phyloP scores from a whole-genome alignment of 2,797 vertebrate species.

The Peromyscus attwateri region DNA sequence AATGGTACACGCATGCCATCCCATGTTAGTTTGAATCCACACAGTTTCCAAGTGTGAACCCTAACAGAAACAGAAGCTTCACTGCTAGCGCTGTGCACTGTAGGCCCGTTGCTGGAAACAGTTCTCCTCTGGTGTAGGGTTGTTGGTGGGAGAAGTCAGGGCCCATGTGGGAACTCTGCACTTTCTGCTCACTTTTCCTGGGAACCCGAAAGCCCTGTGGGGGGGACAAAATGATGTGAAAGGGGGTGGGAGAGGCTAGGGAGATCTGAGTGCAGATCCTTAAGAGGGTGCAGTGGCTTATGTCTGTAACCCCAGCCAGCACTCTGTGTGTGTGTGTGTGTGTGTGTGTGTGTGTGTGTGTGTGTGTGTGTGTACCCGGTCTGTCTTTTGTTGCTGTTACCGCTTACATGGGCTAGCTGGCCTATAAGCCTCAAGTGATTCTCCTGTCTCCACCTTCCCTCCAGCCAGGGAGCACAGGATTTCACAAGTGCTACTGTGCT shows the following conservation, averaged over 20 bases:
- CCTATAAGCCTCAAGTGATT: background rate
- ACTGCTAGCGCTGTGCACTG: no score
- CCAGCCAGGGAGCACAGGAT: background rate
- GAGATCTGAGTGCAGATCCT: background rate
- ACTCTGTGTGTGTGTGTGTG: background rate
- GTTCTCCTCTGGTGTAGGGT: no score
- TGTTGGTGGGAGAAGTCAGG: background rate
- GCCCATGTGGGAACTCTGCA: background rate
- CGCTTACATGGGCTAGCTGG: background rate
- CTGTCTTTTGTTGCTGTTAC: background rate
- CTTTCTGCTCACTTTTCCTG: background rate
- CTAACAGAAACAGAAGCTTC: background rate
- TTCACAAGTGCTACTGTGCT: background rate
- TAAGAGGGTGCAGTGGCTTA: background rate
- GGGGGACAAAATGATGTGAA: background rate
- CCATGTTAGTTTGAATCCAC: background rate
- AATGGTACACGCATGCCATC: background rate
- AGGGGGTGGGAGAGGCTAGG: background rate
- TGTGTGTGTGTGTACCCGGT: background rate
- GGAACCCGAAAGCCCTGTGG: background rate
- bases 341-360: background rate
- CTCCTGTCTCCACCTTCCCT: background rate
- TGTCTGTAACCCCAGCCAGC: background rate
- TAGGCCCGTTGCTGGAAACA: background rate
- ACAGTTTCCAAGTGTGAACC: background rate